phyloP scores from a whole-genome alignment of 2,888 invertebrate genomes.

The Temnothorax rugatulus region DNA sequence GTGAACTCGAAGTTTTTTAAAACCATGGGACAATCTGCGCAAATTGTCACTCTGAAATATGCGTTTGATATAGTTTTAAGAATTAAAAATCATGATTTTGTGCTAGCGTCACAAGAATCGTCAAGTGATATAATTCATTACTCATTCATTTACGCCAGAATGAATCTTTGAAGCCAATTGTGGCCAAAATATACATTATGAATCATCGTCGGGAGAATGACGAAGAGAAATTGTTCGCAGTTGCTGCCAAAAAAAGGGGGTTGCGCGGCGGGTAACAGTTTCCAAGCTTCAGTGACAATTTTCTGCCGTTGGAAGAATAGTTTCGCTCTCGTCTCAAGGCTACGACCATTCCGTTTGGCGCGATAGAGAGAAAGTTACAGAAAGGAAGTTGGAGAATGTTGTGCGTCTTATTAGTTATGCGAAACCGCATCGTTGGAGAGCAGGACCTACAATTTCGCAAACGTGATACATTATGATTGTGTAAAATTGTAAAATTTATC shows the following conservation, averaged over 20 bases:
- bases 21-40: background rate
- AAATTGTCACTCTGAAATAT: background rate
- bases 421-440: slow-evolving; percentile 60
- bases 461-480: slow-evolving; percentile 79
- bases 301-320: background rate
- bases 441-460: slow-evolving; percentile 70
- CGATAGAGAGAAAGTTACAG: slow-evolving; percentile 26
- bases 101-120: background rate
- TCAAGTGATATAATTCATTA: background rate
- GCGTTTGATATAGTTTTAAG: background rate
- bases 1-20: background rate
- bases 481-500: slow-evolving; percentile 84
- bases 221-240: background rate
- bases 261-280: background rate
- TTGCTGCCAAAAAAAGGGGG: background rate
- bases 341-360: slow-evolving; percentile 60
- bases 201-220: slow-evolving; percentile 2
- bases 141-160: background rate
- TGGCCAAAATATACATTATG: background rate
- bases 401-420: slow-evolving; percentile 31
- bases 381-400: slow-evolving; percentile 32
- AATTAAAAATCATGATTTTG: slow-evolving; percentile 17
- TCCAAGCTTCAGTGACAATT: background rate
- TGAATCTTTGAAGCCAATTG: background rate
- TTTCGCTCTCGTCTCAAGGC: slow-evolving; percentile 26